Percentiles rank a stretch among this genome's conserved stretches.
These are phyloP conservation scores for Trochalopteron elliotii DNA, from an alignment of 2,113 vertebrate genomes.

Conservation along the genomic window DNA sequence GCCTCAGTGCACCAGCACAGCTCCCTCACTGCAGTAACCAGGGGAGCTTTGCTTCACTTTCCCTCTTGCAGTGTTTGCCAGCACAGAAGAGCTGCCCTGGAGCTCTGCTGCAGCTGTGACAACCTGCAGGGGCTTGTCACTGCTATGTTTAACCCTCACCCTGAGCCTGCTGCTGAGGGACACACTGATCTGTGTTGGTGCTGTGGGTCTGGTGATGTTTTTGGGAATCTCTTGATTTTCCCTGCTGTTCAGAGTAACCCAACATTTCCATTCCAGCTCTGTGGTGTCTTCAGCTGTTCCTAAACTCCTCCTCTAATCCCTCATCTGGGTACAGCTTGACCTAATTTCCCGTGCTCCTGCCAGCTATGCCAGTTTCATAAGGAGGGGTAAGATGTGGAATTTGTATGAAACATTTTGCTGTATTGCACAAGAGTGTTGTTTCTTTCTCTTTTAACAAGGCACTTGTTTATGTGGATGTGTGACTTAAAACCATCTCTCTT, in stretches of 20 bases:
- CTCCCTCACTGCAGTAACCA: background rate
- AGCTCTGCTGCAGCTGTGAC: background rate
- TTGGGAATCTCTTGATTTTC: background rate
- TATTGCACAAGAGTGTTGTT: background rate
- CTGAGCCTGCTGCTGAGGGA: background rate
- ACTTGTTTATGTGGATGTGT: background rate
- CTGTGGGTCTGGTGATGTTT: accelerated
- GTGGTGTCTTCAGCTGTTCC: background rate
- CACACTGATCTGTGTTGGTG: background rate
- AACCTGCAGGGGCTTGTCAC: background rate
- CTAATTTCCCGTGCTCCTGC: background rate
- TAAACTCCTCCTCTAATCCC: conserved; percentile 22
- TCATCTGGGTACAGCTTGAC: conserved; percentile 39
- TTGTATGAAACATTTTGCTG: background rate
- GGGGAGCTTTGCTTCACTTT: accelerated
- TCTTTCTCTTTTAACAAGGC: background rate
- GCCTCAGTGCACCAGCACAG: background rate
- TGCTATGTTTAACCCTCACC: accelerated
- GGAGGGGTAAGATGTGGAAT: background rate
- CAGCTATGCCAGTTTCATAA: background rate
- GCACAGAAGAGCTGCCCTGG: background rate
- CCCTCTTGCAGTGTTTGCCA: background rate
- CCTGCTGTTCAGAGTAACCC: background rate
- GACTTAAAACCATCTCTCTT: background rate
- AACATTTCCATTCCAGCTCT: background rate